Conservation (phyloP, 2,797 vertebrate genomes). For the Dendrocincla fuliginosa region DNA sequence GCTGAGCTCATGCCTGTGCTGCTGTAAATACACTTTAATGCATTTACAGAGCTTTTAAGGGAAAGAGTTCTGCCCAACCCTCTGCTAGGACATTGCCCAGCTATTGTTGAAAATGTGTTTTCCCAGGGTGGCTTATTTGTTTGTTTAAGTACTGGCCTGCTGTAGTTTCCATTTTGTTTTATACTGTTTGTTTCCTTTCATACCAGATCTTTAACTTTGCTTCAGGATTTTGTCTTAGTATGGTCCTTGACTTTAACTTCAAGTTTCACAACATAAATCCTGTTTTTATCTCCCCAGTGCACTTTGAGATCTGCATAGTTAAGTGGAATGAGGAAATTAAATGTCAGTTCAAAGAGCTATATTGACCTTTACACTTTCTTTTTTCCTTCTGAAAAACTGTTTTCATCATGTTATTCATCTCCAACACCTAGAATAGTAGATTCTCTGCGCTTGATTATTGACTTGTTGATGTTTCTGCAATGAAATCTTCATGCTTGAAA, state of each 20-base stretch:
- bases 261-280: neutral
- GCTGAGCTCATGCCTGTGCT: neutral
- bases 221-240: neutral
- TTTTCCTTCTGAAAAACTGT: neutral
- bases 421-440: neutral
- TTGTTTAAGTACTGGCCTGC: neutral
- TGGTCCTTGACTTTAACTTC: neutral
- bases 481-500: neutral
- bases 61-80: neutral
- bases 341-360: neutral
- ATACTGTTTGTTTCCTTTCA: neutral
- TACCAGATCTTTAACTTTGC: neutral
- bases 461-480: neutral
- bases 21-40: neutral
- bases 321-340: neutral
- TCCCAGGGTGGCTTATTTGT: neutral
- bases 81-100: neutral
- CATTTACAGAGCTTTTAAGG: neutral
- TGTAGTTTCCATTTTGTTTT: neutral
- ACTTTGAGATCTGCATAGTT: neutral
- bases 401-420: neutral
- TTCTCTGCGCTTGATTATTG: neutral
- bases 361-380: neutral
- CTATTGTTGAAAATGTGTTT: neutral
- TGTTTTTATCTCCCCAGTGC: neutral